Percentiles rank a stretch among this genome's conserved stretches.
Evolutionary conservation across 2,113 vertebrate species (phyloP).

Genomic region (Cnemophilus loriae): DNA sequence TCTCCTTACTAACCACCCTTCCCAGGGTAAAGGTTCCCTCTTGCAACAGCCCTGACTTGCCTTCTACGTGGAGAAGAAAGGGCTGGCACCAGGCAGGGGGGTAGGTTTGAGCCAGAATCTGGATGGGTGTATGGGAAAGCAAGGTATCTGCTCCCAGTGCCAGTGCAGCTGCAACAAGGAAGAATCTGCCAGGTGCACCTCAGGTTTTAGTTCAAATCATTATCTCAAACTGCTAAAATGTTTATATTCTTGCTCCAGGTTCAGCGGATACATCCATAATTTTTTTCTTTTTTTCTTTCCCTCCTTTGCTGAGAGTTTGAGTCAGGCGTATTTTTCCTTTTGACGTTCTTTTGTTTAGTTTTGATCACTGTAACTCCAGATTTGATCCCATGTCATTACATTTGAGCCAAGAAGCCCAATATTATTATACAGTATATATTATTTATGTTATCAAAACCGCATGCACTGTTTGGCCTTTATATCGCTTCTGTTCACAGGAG

Average conservation of each 20-base stretch:
- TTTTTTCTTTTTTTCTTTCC: neutral
- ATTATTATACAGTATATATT: neutral
- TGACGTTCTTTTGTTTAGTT: neutral
- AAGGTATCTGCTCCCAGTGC: neutral
- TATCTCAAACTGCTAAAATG: neutral
- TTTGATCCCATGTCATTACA: neutral
- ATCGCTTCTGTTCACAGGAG: neutral
- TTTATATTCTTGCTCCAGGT: neutral
- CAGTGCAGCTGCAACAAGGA: neutral
- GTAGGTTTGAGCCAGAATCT: neutral
- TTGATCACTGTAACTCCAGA: neutral
- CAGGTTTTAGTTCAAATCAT: neutral
- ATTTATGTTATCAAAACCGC: neutral
- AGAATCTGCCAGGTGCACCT: neutral
- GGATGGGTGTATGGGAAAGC: fast-evolving
- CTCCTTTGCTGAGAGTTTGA: neutral
- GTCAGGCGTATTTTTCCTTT: neutral
- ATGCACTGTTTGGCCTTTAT: neutral
- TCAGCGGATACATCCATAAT: neutral
- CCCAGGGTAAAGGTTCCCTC: neutral
- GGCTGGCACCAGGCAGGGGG: neutral
- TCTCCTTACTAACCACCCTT: neutral
- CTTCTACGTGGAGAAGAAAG: neutral
- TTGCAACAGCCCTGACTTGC: neutral
- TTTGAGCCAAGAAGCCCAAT: neutral